Evolutionary conservation across 1,140 invertebrate genomes (phyloP).

Genomic region (Frieseomelitta varia): DNA sequence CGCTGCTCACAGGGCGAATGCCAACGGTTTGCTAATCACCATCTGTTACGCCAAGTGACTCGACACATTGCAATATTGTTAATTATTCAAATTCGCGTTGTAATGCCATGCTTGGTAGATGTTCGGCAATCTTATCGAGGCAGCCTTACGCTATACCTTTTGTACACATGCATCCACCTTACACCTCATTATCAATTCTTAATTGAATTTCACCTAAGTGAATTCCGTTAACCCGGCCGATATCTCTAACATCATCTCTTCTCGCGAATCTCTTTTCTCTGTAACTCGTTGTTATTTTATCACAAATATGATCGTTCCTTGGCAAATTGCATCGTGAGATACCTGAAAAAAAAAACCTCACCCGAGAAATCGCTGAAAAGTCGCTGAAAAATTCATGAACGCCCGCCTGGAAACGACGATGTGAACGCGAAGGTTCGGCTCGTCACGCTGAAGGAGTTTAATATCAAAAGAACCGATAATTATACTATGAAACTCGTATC

Average conservation of each 20-base stretch:
- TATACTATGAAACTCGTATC: background rate
- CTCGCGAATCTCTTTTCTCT: background rate
- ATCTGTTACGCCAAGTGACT: conserved; percentile 65
- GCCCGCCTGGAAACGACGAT: background rate
- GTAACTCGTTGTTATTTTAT: background rate
- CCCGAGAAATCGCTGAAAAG: background rate
- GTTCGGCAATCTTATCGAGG: conserved; percentile 39
- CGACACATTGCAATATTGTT: conserved; percentile 64
- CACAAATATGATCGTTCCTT: background rate
- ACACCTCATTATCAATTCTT: conserved; percentile 30
- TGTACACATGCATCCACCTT: background rate
- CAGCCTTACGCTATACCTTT: conserved; percentile 3
- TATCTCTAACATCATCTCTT: background rate
- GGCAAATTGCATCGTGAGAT: background rate
- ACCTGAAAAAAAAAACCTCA: background rate
- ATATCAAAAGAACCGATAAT: background rate
- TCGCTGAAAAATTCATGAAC: conserved; percentile 1
- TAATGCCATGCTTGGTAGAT: conserved; percentile 37
- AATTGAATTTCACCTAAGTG: conserved; percentile 27
- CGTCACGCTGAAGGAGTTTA: background rate
- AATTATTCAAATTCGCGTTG: conserved; percentile 53
- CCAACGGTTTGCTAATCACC: conserved; percentile 66
- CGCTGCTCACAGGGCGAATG: conserved; percentile 34
- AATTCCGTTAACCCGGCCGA: background rate
- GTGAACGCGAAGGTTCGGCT: background rate